Base-by-base conservation (phyloP, 2,113 vertebrate genomes). In the Bucco capensis region DNA sequence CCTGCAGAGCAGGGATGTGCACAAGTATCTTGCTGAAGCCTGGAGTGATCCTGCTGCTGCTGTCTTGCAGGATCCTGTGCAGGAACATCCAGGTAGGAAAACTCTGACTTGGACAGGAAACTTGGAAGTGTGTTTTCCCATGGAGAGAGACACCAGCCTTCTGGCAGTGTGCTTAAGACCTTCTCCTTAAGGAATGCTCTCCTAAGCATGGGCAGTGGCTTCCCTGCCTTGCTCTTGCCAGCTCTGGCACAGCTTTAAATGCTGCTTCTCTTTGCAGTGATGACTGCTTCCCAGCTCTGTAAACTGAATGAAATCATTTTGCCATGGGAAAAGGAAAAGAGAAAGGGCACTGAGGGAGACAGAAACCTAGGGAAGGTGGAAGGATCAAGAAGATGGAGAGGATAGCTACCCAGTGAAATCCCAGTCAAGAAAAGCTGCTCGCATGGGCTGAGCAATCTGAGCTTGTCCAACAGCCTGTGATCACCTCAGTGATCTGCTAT, bases 41-140 rank as follows among this genome's bases (percentile, higher is more conserved):
- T 84, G 87, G 30, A 88, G 96, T 46, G 98, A 99, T 58, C 97
- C 98, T 2, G 50, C 96, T 14, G 92, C 97, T 12, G 97, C 97
- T 2, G 87, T 99, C 78, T 92, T 98, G 79, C 97, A 97, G 65
- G 98, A 99, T 17, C 97, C 98, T 4, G 73, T 99, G 18, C 96
- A 98, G 65, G 98, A 98, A 44, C 57, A 83, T 66, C 96, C 97
- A 95, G 98, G 98, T 98, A 92, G 88, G 95, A 92, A 53, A 58
- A 35, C 15, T 77, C n/a, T 42, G 15, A 42, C n/a, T 81, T 67
- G 38, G 56, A 27, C 35, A 37, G 19, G 24, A 83, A 70, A 86
- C 54, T 44, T 49, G 33, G 44, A 77, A 64, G 18, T 56, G 14
- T n/a, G 65, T 61, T 83, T 79, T 46, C 21, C 14, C 16, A 8